These are phyloP conservation scores for Triplophysa siluroides DNA, from an alignment of 2,113 vertebrate species.

Conservation along the genomic window DNA sequence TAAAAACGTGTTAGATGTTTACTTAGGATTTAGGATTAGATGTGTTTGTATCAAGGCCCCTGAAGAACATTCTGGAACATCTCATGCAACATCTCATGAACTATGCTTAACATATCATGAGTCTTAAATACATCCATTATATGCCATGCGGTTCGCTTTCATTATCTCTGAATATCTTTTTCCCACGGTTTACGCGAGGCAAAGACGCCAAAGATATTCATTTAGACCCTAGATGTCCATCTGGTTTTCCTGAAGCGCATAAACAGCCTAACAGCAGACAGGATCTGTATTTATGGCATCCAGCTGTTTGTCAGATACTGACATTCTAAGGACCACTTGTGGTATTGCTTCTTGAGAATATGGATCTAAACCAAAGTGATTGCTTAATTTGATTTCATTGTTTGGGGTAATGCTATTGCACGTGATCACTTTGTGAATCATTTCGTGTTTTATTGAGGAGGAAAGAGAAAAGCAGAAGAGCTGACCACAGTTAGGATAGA, in stretches of 20 bases:
- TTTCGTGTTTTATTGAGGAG: slow-evolving; percentile 26
- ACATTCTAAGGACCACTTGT: slow-evolving; percentile 28
- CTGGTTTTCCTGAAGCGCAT: slow-evolving; percentile 23
- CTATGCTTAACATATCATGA: not conserved
- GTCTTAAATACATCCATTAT: not conserved
- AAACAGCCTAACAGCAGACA: slow-evolving; percentile 31
- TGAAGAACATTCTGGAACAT: not conserved
- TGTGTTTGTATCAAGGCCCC: too few relatives aligned
- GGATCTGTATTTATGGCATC: slow-evolving; percentile 32
- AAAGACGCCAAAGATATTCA: slow-evolving; percentile 23
- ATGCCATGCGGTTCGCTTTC: not conserved
- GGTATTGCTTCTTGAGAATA: slow-evolving; percentile 22
- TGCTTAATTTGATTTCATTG: slow-evolving; percentile 40
- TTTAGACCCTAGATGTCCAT: slow-evolving; percentile 10
- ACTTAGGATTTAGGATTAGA: too few relatives aligned
- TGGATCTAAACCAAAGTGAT: slow-evolving; percentile 25
- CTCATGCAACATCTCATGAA: not conserved
- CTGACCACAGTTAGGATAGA: slow-evolving; percentile 27
- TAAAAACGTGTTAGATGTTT: too few relatives aligned
- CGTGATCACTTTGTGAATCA: slow-evolving; percentile 12
- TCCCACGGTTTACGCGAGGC: slow-evolving; percentile 27
- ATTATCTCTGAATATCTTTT: slow-evolving; percentile 1
- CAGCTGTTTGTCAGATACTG: slow-evolving; percentile 34
- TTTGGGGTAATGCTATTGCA: slow-evolving; percentile 34
- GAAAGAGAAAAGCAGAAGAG: slow-evolving; percentile 12